phyloP scores from a whole-genome alignment of 2,888 invertebrate genomes.

The Agrilus mali region DNA sequence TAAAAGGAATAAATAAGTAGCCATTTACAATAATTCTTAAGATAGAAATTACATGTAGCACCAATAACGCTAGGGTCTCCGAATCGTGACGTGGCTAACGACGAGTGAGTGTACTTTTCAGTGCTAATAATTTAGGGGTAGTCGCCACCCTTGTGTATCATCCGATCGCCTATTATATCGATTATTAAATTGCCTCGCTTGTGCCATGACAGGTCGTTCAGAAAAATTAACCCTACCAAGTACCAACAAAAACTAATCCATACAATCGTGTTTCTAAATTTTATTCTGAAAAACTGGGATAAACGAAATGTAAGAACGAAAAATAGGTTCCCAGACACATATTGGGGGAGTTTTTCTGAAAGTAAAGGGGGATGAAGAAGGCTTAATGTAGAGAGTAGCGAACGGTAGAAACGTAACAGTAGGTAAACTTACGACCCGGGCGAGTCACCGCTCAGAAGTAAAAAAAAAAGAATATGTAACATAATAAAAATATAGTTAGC shows the following conservation, averaged over 20 bases:
- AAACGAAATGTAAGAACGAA: no score
- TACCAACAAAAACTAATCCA: neutral
- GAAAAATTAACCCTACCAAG: constrained; percentile 2
- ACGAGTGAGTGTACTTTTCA: no score
- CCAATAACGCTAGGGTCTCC: no score
- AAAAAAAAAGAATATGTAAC: constrained; percentile 21
- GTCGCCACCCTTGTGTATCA: no score
- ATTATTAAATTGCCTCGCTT: no score
- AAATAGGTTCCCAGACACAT: neutral
- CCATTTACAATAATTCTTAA: neutral
- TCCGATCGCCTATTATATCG: no score
- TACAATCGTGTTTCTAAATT: no score
- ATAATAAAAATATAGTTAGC: constrained; percentile 27
- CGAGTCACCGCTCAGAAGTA: constrained; percentile 36
- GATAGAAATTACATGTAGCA: neutral
- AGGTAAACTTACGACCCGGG: constrained; percentile 32
- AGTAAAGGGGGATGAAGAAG: constrained; percentile 9
- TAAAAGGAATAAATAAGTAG: neutral
- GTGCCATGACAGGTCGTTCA: neutral
- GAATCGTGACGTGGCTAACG: no score
- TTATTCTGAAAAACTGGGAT: neutral
- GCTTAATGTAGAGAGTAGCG: constrained; percentile 7
- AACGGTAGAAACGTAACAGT: constrained; percentile 22
- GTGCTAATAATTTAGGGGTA: no score
- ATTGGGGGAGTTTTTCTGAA: constrained; percentile 4